Conservation (phyloP, 2,797 vertebrate species). For the Zalophus californianus region DNA sequence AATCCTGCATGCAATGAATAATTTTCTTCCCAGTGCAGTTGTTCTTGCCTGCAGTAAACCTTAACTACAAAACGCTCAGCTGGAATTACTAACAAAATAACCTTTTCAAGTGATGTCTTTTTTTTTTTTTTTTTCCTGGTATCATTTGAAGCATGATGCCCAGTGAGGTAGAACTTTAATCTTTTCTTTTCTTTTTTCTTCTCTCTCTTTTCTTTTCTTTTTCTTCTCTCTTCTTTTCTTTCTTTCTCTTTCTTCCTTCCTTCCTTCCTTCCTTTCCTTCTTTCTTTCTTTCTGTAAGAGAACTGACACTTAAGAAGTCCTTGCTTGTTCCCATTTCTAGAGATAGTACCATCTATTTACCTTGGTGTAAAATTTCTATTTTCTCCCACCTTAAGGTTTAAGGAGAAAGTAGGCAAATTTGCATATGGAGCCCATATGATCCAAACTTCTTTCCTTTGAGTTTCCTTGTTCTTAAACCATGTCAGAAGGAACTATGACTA, state of each 20-base stretch:
- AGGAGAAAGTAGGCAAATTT: background rate
- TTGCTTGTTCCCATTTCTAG: background rate
- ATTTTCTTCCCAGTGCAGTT: slow-evolving; percentile 51
- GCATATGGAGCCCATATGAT: background rate
- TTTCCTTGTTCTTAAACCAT: background rate
- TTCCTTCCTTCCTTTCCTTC: background rate
- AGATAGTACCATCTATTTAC: background rate
- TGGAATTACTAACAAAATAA: slow-evolving; percentile 63
- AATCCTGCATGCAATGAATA: slow-evolving; percentile 38
- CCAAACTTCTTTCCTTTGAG: background rate
- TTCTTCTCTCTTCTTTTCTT: background rate
- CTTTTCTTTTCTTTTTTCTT: background rate
- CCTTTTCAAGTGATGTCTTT: slow-evolving; percentile 61
- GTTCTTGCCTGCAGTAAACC: slow-evolving; percentile 13
- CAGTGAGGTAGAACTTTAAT: slow-evolving; percentile 65
- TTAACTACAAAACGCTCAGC: slow-evolving; percentile 51
- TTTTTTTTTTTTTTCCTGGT: slow-evolving; percentile 18
- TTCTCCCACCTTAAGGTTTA: background rate
- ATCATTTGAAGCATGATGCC: background rate
- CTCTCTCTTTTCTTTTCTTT: background rate
- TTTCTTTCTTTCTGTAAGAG: background rate
- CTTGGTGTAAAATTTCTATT: background rate
- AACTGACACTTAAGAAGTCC: background rate
- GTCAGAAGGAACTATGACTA: background rate
- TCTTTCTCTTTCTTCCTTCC: fast-evolving